These are phyloP conservation scores for Tenebrosternarchus preto DNA, from an alignment of 2,113 vertebrate genomes.

Conservation along the genomic window DNA sequence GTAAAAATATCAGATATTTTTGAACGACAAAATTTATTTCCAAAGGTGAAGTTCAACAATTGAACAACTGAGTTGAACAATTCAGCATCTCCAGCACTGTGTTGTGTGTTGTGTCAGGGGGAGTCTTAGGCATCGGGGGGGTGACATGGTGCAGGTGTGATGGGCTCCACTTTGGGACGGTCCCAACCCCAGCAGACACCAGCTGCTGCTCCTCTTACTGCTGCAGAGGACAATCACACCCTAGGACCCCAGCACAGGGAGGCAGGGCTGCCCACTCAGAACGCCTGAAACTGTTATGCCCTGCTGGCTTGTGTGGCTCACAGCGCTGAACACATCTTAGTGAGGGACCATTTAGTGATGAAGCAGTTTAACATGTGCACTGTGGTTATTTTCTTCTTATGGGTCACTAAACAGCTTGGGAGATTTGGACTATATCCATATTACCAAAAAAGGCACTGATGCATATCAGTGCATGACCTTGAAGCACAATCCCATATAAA, in stretches of 20 bases:
- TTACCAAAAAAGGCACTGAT: neutral
- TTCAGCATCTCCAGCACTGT: neutral
- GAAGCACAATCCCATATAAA: constrained; percentile 32
- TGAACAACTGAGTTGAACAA: too few relatives aligned
- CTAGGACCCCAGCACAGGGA: neutral
- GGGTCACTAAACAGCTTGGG: constrained; percentile 1
- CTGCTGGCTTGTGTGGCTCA: neutral
- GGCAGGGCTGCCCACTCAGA: neutral
- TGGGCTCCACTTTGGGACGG: constrained; percentile 3
- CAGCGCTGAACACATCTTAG: too few relatives aligned
- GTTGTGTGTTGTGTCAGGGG: neutral
- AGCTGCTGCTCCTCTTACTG: constrained; percentile 18
- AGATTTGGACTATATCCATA: neutral
- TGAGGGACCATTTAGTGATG: neutral
- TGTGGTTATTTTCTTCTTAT: constrained; percentile 6
- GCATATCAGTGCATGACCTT: constrained; percentile 15
- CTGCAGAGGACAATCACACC: constrained; percentile 35
- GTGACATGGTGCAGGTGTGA: constrained; percentile 20
- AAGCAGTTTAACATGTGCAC: neutral
- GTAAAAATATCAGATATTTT: too few relatives aligned
- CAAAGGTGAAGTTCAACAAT: too few relatives aligned
- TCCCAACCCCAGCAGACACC: constrained; percentile 25
- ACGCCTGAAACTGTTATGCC: neutral
- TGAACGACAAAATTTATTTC: too few relatives aligned
- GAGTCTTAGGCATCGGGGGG: constrained; percentile 15